A percentile compares a stretch with the other conserved stretches of the same genome.
phyloP scores from a whole-genome alignment of 1,140 invertebrate species.

The Euura saliciscinereae region DNA sequence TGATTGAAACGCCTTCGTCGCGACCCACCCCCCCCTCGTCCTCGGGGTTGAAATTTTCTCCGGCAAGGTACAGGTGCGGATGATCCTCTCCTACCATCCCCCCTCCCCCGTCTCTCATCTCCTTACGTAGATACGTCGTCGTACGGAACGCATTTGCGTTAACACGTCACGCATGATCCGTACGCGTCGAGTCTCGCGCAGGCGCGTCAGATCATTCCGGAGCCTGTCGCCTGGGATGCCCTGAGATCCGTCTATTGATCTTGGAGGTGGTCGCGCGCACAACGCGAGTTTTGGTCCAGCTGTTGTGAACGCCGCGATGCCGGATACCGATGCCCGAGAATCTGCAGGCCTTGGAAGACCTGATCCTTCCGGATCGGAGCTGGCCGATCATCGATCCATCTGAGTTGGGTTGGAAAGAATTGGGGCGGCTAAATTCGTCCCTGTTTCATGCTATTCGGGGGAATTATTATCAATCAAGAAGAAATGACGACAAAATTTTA shows the following conservation, averaged over 20 bases:
- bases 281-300: conserved; percentile 25
- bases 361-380: too few species aligned
- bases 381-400: too few species aligned
- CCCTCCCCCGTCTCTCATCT: neutral
- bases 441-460: too few species aligned
- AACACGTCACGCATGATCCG: conserved; percentile 6
- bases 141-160: conserved; percentile 1
- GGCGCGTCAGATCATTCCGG: conserved; percentile 45
- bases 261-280: conserved; percentile 44
- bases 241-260: conserved; percentile 51
- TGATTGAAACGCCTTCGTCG: conserved; percentile 5
- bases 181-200: conserved; percentile 26
- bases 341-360: neutral
- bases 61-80: neutral
- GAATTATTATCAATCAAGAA: too few species aligned
- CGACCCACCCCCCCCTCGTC: neutral
- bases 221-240: conserved; percentile 47
- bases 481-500: too few species aligned
- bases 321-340: neutral
- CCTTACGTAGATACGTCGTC: neutral
- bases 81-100: neutral
- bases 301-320: neutral
- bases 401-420: too few species aligned
- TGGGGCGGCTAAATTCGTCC: too few species aligned
- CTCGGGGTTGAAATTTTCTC: neutral